Evolutionary conservation across 2,888 invertebrate genomes (phyloP).

Genomic region (Congeria kusceri): DNA sequence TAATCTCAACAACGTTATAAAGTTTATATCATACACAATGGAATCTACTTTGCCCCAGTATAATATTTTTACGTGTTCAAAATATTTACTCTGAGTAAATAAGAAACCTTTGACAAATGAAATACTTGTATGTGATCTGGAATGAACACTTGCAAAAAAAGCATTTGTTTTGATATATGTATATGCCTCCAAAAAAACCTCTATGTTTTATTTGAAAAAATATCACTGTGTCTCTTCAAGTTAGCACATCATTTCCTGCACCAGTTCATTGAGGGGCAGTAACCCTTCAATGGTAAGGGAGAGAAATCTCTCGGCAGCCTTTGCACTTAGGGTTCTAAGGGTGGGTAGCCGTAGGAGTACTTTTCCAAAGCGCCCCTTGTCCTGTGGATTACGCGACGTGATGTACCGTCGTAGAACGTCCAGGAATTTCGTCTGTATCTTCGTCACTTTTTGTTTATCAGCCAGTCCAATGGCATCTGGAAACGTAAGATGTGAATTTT

Average conservation of each 20-base stretch:
- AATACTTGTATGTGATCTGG: too few species aligned
- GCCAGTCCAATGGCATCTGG: slow-evolving; percentile 83
- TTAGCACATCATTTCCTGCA: slow-evolving; percentile 83
- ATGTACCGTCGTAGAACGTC: slow-evolving; percentile 83
- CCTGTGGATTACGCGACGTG: slow-evolving; percentile 73
- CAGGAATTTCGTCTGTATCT: slow-evolving; percentile 81
- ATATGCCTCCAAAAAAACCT: too few species aligned
- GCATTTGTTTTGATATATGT: too few species aligned
- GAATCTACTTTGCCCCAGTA: too few species aligned
- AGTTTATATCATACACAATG: too few species aligned
- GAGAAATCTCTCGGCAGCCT: slow-evolving; percentile 84
- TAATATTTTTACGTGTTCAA: too few species aligned
- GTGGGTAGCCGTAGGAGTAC: slow-evolving; percentile 83
- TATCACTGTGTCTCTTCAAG: too few species aligned
- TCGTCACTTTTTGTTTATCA: slow-evolving; percentile 79
- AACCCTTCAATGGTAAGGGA: slow-evolving; percentile 83
- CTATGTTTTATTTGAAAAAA: too few species aligned
- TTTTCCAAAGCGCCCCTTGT: slow-evolving; percentile 82
- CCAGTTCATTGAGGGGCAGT: slow-evolving; percentile 83
- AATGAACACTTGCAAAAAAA: too few species aligned
- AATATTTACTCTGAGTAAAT: too few species aligned
- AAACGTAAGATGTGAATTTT: neutral
- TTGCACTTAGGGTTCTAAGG: slow-evolving; percentile 83
- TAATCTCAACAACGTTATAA: too few species aligned
- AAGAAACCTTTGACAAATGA: too few species aligned